A percentile compares a stretch with the other conserved stretches of the same genome.
phyloP scores from a whole-genome alignment of 2,113 vertebrate species.

The Sturnus vulgaris region DNA sequence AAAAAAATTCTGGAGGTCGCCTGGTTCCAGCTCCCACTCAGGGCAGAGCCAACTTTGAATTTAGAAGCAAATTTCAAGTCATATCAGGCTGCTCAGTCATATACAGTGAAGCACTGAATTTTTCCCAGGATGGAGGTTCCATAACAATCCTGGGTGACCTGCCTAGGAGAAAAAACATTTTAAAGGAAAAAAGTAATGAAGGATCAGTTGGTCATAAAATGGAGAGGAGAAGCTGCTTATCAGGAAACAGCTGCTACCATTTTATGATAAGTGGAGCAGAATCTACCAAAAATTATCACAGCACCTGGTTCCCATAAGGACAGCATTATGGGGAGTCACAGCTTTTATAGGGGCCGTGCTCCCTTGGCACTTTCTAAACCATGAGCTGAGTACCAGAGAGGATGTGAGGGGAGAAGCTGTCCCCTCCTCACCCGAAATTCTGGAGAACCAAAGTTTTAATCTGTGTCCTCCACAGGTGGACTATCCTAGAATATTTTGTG shows the following conservation, averaged over 20 bases:
- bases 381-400: neutral
- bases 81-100: neutral
- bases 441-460: neutral
- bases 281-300: neutral
- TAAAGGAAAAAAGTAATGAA: neutral
- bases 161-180: neutral
- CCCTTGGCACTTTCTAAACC: neutral
- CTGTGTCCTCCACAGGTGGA: neutral
- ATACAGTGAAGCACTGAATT: neutral
- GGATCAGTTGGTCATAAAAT: neutral
- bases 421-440: neutral
- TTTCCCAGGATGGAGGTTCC: neutral
- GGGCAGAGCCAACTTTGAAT: neutral
- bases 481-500: neutral
- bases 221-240: neutral
- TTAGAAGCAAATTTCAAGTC: neutral
- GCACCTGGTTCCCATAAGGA: neutral
- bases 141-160: rapidly evolving
- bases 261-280: neutral
- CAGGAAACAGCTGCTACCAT: neutral
- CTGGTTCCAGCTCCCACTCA: neutral
- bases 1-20: neutral
- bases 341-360: neutral
- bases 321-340: neutral
- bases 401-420: neutral